Evolutionary conservation across 2,888 invertebrate species (phyloP).

Genomic region (Keiferia lycopersicella): DNA sequence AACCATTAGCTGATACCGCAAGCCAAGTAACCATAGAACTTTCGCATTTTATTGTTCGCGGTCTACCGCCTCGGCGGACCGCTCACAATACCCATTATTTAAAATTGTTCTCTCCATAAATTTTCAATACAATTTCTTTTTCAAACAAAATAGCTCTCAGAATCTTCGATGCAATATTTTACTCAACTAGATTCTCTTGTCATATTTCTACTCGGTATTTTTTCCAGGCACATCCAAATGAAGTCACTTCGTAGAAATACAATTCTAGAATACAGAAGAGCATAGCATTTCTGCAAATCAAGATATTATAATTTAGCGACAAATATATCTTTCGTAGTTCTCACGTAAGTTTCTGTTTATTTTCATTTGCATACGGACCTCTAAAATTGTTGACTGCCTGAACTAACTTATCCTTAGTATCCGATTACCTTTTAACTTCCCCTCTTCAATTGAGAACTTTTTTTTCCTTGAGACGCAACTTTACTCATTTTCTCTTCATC

Average conservation of each 20-base stretch:
- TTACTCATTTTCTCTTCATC: constrained; percentile 74
- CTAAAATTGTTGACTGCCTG: constrained; percentile 17
- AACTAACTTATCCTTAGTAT: constrained; percentile 48
- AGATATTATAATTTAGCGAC: neutral
- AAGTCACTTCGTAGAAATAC: constrained; percentile 11
- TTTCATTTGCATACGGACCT: constrained; percentile 12
- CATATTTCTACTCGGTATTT: constrained; percentile 2
- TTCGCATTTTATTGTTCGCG: constrained; percentile 65
- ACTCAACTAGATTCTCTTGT: constrained; percentile 2
- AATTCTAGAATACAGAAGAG: constrained; percentile 6
- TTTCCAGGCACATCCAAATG: neutral
- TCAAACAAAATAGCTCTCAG: neutral
- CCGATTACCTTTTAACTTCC: constrained; percentile 64
- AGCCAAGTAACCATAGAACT: constrained; percentile 52
- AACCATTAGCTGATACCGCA: constrained; percentile 64
- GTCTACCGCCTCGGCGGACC: constrained; percentile 48
- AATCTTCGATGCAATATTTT: constrained; percentile 10
- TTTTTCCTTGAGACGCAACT: constrained; percentile 60
- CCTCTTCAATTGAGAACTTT: constrained; percentile 60
- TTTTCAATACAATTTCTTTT: constrained; percentile 26
- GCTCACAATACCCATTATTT: constrained; percentile 55
- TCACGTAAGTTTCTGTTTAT: constrained; percentile 1
- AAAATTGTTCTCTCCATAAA: constrained; percentile 44
- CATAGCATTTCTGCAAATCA: neutral
- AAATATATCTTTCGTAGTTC: neutral